Conservation (phyloP, 53 echinoderm and acorn worm species). For the Echinarachnius parma region DNA sequence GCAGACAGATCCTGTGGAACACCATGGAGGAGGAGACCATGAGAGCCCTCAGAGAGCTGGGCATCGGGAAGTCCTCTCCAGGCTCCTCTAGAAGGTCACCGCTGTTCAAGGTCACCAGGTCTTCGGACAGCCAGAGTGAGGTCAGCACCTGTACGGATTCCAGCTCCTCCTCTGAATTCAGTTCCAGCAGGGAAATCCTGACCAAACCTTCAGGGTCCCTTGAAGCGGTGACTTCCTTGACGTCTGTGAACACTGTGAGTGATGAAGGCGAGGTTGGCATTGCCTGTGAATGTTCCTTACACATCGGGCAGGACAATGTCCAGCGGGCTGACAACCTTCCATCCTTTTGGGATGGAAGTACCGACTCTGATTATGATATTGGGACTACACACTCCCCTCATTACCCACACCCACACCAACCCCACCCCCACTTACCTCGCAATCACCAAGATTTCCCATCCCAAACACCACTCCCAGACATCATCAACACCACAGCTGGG, state of each 20-base stretch:
- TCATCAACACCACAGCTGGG: slow-evolving; percentile 26
- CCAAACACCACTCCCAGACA: not conserved
- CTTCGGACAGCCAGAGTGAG: not conserved
- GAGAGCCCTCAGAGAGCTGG: slow-evolving; percentile 48
- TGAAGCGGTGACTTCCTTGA: not conserved
- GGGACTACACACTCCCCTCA: not conserved
- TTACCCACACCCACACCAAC: not conserved
- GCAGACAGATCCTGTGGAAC: slow-evolving; percentile 12
- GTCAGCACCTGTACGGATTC: not conserved
- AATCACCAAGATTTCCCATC: not conserved
- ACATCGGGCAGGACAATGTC: too few species aligned
- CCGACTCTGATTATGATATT: too few species aligned
- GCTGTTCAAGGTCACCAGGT: slow-evolving; percentile 13
- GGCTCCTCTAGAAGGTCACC: not conserved
- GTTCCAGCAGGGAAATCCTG: slow-evolving; percentile 7
- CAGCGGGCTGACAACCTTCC: too few species aligned
- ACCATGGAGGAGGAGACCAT: slow-evolving; percentile 52
- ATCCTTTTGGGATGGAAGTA: too few species aligned
- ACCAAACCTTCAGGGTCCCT: not conserved
- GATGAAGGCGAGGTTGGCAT: not conserved
- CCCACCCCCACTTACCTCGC: not conserved
- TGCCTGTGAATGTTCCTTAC: slow-evolving; percentile 26
- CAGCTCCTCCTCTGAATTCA: not conserved
- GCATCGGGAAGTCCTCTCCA: slow-evolving; percentile 10
- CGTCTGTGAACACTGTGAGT: too few species aligned